Conservation (phyloP, 1,140 invertebrate species). For the Drosophila bocqueti region DNA sequence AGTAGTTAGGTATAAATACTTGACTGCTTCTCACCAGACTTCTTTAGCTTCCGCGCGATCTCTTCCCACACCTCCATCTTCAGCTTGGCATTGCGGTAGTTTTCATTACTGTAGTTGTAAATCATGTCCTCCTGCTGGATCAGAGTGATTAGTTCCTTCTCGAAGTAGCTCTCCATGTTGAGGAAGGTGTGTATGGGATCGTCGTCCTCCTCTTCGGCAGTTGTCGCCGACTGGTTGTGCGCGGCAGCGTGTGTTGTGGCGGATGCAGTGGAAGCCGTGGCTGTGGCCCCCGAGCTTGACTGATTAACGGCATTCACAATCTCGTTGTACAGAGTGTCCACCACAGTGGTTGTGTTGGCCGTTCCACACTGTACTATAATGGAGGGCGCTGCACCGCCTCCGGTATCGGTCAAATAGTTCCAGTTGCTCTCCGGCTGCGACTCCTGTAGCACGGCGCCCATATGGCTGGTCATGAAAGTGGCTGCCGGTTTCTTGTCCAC, state of each 20-base stretch:
- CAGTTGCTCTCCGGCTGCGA: conserved; percentile 66
- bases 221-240: conserved; percentile 20
- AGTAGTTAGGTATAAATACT: not conserved
- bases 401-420: conserved; percentile 73
- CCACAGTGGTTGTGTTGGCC: conserved; percentile 47
- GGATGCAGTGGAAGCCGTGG: conserved; percentile 23
- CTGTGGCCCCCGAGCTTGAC: conserved; percentile 18
- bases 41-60: conserved; percentile 78
- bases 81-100: conserved; percentile 79
- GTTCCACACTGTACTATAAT: conserved; percentile 57
- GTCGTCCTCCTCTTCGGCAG: conserved; percentile 78
- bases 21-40: conserved; percentile 53
- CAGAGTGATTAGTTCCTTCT: conserved; percentile 77
- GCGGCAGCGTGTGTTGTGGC: conserved; percentile 24
- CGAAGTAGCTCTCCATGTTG: conserved; percentile 81
- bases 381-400: conserved; percentile 31
- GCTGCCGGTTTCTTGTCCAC: conserved; percentile 54
- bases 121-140: conserved; percentile 78
- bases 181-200: conserved; percentile 81
- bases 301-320: conserved; percentile 60
- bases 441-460: conserved; percentile 55
- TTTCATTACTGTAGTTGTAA: conserved; percentile 78
- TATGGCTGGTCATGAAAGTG: conserved; percentile 54
- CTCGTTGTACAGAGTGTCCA: conserved; percentile 70
- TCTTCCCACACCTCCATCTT: conserved; percentile 80